Conservation (phyloP, 2,888 invertebrate species). For the Cephus rjabovi region DNA sequence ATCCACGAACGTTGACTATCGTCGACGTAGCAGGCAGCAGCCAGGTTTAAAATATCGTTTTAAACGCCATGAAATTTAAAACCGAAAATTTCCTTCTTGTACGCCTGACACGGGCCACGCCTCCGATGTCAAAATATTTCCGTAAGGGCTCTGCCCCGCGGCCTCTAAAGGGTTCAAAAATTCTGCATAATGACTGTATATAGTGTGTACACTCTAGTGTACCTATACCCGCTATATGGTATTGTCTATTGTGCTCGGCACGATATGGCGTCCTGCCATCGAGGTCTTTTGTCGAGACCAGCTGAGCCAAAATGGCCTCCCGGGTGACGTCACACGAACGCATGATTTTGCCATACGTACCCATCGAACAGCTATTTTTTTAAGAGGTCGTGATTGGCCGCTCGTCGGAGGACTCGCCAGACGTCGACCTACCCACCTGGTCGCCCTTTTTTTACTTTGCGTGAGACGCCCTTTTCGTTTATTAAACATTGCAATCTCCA, state of each 20-base stretch:
- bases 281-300: slow-evolving; percentile 58
- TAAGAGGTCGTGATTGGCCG: neutral
- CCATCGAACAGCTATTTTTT: neutral
- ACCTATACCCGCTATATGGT: slow-evolving; percentile 25
- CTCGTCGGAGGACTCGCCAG: neutral
- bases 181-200: slow-evolving; percentile 24
- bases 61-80: slow-evolving; percentile 23
- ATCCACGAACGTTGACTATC: neutral
- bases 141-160: slow-evolving; percentile 21
- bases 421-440: neutral
- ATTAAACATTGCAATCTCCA: neutral
- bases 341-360: slow-evolving; percentile 20
- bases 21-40: neutral
- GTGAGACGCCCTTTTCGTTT: neutral
- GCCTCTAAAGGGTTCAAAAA: slow-evolving; percentile 40
- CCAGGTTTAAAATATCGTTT: slow-evolving; percentile 19
- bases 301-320: slow-evolving; percentile 65
- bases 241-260: slow-evolving; percentile 52
- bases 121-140: slow-evolving; percentile 64
- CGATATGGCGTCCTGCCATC: slow-evolving; percentile 60
- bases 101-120: slow-evolving; percentile 44
- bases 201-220: neutral
- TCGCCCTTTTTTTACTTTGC: neutral
- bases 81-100: slow-evolving; percentile 20
- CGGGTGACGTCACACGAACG: slow-evolving; percentile 52